Percentiles rank a stretch among this genome's conserved stretches.
Evolutionary conservation across 2,797 vertebrate genomes (phyloP).

Genomic region (Liasis olivaceus): DNA sequence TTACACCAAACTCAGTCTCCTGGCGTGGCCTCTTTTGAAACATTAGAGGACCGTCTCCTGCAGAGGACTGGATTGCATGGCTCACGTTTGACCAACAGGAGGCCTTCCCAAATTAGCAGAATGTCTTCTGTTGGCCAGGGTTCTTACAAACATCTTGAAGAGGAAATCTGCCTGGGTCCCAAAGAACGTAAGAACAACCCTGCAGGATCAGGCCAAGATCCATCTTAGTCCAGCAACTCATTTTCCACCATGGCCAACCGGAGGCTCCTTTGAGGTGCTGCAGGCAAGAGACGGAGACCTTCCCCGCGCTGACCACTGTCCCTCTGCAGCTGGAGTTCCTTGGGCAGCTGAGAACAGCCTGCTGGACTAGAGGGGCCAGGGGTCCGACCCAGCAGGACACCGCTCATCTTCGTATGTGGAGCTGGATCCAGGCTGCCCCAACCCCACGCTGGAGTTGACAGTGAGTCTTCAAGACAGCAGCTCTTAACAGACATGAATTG

Average conservation of each 20-base stretch:
- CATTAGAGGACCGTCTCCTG: neutral
- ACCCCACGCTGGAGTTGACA: neutral
- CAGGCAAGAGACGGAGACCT: neutral
- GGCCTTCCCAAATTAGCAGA: neutral
- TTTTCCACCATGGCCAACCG: neutral
- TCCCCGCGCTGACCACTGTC: too few species aligned
- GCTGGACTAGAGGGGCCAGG: neutral
- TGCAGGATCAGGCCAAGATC: neutral
- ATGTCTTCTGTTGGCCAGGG: neutral
- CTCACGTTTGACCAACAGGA: neutral
- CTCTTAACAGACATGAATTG: neutral
- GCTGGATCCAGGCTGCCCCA: neutral
- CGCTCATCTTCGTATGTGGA: neutral
- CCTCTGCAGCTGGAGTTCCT: neutral
- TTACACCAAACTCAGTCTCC: neutral
- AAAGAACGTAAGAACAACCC: neutral
- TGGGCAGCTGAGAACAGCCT: neutral
- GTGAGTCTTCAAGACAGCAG: neutral
- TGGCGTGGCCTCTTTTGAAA: neutral
- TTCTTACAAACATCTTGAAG: too few species aligned
- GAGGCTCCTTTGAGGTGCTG: neutral
- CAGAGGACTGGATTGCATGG: neutral
- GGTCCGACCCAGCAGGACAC: neutral
- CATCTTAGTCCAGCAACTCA: neutral
- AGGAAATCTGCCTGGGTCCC: neutral